Evolutionary conservation across 2,888 invertebrate genomes (phyloP).

Genomic region (Leptopterna dolabrata): DNA sequence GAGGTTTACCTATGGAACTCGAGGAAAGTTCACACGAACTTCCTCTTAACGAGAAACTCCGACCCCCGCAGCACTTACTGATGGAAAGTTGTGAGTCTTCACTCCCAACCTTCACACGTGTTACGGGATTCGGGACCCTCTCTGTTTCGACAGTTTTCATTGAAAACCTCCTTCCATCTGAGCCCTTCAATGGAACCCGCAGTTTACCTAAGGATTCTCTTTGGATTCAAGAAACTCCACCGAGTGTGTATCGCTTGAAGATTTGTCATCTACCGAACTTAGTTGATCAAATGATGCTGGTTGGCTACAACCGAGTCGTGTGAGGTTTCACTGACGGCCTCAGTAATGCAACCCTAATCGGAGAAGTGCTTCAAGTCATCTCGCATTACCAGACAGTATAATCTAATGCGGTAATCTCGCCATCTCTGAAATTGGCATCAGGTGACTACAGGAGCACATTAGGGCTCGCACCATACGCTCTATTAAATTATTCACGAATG

Average conservation of each 20-base stretch:
- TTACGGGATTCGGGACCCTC: neutral
- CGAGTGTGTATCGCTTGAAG: too few relatives aligned
- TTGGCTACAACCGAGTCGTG: neutral
- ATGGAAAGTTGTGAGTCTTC: neutral
- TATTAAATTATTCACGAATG: neutral
- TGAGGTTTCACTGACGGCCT: neutral
- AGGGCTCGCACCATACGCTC: neutral
- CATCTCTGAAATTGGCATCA: neutral
- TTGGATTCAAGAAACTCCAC: neutral
- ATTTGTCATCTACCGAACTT: neutral
- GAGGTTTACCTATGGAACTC: neutral
- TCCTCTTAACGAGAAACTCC: neutral
- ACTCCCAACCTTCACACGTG: neutral
- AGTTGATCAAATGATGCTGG: neutral
- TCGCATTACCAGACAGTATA: slow-evolving; percentile 1
- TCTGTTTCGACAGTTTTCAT: neutral
- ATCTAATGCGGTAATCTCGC: neutral
- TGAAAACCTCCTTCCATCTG: neutral
- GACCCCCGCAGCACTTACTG: neutral
- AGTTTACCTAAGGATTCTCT: neutral
- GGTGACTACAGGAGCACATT: neutral
- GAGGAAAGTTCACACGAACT: neutral
- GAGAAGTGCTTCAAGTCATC: neutral
- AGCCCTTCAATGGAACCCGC: neutral
- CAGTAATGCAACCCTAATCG: neutral